Percentiles rank a stretch among this genome's conserved stretches.
These are phyloP conservation scores for Neostethus bicornis DNA, from an alignment of 2,797 vertebrate genomes.

Conservation along the genomic window DNA sequence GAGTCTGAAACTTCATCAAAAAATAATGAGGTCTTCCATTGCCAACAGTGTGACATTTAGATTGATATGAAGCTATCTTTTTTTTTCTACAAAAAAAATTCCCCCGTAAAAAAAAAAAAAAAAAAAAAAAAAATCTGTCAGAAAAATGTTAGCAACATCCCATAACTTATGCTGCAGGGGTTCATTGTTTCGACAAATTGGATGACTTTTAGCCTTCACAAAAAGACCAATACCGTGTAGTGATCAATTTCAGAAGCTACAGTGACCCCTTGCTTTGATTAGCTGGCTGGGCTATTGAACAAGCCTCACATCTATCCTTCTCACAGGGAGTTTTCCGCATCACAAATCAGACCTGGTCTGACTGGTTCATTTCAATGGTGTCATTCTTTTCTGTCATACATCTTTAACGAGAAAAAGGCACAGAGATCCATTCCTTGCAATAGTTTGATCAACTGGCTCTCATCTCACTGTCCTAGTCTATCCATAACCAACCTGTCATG, in stretches of 20 bases:
- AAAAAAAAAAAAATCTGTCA: constrained; percentile 44
- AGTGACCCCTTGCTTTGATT: constrained; percentile 28
- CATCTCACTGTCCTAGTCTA: neutral
- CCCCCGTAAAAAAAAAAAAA: too few relatives aligned
- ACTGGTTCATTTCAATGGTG: constrained; percentile 1
- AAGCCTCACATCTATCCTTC: neutral
- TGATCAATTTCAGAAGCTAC: constrained; percentile 15
- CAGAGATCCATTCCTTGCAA: neutral
- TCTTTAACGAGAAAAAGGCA: neutral
- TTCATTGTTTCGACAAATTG: constrained; percentile 48
- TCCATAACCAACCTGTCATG: constrained; percentile 19
- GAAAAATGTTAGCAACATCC: constrained; percentile 21
- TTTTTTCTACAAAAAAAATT: constrained; percentile 3
- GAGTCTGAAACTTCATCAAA: constrained; percentile 1
- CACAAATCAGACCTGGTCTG: neutral
- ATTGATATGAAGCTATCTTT: constrained; percentile 18
- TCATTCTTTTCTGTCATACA: neutral
- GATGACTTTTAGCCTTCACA: constrained; percentile 16
- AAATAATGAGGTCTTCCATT: constrained; percentile 14
- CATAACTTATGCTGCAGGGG: constrained; percentile 39
- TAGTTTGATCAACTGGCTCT: constrained; percentile 4
- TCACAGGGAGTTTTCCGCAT: constrained; percentile 2
- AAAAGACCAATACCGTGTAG: constrained; percentile 42
- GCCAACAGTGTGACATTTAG: constrained; percentile 19
- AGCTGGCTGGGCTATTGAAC: constrained; percentile 8